Evolutionary conservation across 2,113 vertebrate genomes (phyloP).

Genomic region (Polypterus senegalus): DNA sequence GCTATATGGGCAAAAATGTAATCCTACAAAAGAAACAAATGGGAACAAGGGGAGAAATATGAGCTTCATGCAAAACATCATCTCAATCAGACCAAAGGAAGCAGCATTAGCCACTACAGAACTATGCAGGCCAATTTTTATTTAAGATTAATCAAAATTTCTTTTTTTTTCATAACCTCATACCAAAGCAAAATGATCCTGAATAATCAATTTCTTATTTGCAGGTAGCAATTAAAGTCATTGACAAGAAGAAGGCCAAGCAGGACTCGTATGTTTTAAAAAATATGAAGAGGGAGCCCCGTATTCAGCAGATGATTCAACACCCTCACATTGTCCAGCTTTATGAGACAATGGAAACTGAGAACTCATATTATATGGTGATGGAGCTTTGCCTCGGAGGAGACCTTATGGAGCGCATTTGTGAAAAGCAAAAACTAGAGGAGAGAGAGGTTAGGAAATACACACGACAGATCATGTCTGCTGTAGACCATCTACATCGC

Average conservation of each 20-base stretch:
- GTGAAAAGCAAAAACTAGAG: slow-evolving; percentile 55
- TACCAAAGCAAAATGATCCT: too few relatives aligned
- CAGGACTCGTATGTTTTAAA: slow-evolving; percentile 64
- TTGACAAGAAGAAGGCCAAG: slow-evolving; percentile 71
- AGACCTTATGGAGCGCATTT: slow-evolving; percentile 69
- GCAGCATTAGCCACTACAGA: too few relatives aligned
- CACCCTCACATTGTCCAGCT: slow-evolving; percentile 61
- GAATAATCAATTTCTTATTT: not conserved
- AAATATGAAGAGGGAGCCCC: slow-evolving; percentile 62
- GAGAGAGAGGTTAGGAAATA: slow-evolving; percentile 62
- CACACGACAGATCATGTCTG: slow-evolving; percentile 61
- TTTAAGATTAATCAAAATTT: too few relatives aligned
- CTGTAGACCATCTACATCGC: slow-evolving; percentile 54
- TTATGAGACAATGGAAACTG: slow-evolving; percentile 62
- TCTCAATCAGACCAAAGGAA: too few relatives aligned
- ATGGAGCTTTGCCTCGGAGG: slow-evolving; percentile 64
- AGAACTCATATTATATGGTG: slow-evolving; percentile 71
- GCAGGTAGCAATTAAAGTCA: slow-evolving; percentile 70
- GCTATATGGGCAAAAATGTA: too few relatives aligned
- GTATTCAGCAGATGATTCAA: slow-evolving; percentile 66
- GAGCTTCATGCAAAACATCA: too few relatives aligned
- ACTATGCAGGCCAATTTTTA: too few relatives aligned
- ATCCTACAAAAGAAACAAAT: too few relatives aligned
- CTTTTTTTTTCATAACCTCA: not conserved
- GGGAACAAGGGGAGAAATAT: too few relatives aligned